Percentiles rank a stretch among this genome's conserved stretches.
Conservation (phyloP, 2,797 vertebrate species). For the Hemibagrus guttatus region DNA sequence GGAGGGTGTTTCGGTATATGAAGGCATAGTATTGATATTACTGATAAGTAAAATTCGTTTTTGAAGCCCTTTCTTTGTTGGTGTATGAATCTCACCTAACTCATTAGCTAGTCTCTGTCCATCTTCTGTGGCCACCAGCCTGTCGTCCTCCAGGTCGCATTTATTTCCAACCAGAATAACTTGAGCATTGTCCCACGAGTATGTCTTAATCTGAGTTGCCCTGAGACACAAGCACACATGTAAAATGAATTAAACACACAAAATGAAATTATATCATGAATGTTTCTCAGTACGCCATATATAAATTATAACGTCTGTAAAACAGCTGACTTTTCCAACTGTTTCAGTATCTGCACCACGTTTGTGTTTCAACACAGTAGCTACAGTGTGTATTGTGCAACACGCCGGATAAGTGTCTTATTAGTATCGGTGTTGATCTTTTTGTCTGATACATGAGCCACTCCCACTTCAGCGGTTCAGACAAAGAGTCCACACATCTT, state of each 20-base stretch:
- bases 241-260: neutral
- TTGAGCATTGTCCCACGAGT: slow-evolving; percentile 92
- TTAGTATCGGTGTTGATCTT: neutral
- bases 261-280: neutral
- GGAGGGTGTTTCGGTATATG: neutral
- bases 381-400: neutral
- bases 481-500: neutral
- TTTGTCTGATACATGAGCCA: neutral
- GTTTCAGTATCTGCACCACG: neutral
- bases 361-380: neutral
- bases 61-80: slow-evolving; percentile 11
- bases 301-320: neutral
- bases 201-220: slow-evolving; percentile 93
- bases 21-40: neutral
- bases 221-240: slow-evolving; percentile 60
- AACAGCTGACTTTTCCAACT: neutral
- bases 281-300: neutral
- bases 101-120: slow-evolving; percentile 81
- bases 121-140: slow-evolving; percentile 80
- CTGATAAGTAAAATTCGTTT: neutral
- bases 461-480: neutral
- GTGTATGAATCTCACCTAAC: slow-evolving; percentile 74
- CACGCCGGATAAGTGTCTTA: neutral
- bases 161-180: slow-evolving; percentile 90
- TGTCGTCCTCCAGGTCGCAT: slow-evolving; percentile 87